Evolutionary conservation across 2,888 invertebrate species (phyloP).

Genomic region (Drosophila affinis): DNA sequence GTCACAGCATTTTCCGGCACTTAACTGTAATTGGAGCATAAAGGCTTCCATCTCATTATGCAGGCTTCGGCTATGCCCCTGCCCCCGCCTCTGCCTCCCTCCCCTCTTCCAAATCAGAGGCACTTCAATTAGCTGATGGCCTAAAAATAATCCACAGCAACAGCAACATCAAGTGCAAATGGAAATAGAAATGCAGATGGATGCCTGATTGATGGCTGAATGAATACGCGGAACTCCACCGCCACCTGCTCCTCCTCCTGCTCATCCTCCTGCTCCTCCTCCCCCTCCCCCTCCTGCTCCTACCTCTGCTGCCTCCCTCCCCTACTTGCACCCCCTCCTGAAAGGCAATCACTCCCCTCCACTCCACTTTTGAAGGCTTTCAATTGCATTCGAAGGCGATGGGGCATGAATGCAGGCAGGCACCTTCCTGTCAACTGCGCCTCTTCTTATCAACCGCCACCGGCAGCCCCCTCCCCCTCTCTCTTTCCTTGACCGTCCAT

Average conservation of each 20-base stretch:
- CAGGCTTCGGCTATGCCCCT: slow-evolving; percentile 25
- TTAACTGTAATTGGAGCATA: slow-evolving; percentile 72
- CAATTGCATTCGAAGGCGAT: slow-evolving; percentile 44
- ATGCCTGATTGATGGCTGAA: slow-evolving; percentile 52
- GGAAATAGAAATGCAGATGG: slow-evolving; percentile 12
- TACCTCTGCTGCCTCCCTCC: neutral
- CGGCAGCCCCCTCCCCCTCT: neutral
- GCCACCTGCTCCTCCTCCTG: too few relatives aligned
- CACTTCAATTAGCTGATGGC: slow-evolving; percentile 76
- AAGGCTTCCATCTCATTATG: slow-evolving; percentile 73
- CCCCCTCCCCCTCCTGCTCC: neutral
- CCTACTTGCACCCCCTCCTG: neutral
- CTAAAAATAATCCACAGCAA: slow-evolving; percentile 55
- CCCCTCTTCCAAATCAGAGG: slow-evolving; percentile 62
- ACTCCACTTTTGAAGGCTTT: neutral
- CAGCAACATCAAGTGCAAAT: slow-evolving; percentile 6
- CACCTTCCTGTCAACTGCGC: slow-evolving; percentile 33
- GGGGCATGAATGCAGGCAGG: slow-evolving; percentile 29
- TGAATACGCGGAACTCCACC: neutral
- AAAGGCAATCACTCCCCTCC: neutral
- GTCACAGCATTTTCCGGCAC: slow-evolving; percentile 74
- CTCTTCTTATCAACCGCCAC: neutral
- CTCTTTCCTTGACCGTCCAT: neutral
- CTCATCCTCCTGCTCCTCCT: neutral
- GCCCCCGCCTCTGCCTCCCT: slow-evolving; percentile 2